Percentiles rank a stretch among this genome's conserved stretches.
Conservation (phyloP, 2,888 invertebrate genomes). For the Philereme transversata region DNA sequence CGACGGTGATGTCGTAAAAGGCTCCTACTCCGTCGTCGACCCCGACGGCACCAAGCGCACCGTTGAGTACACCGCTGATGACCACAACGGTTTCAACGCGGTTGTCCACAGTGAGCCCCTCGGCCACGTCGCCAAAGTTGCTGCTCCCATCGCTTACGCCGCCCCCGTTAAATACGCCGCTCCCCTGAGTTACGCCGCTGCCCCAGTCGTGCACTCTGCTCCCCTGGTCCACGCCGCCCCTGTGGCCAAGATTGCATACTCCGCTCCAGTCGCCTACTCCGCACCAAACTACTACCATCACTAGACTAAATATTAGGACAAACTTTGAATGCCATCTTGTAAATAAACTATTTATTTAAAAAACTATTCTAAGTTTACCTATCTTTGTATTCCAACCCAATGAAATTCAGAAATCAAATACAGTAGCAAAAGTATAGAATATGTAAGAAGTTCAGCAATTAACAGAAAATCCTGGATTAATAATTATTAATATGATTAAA, state of each 20-base stretch:
- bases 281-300: constrained; percentile 54
- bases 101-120: constrained; percentile 75
- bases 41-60: constrained; percentile 78
- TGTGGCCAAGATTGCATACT: constrained; percentile 41
- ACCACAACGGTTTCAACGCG: constrained; percentile 79
- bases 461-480: constrained; percentile 12
- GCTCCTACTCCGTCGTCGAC: constrained; percentile 77
- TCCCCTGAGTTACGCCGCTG: constrained; percentile 41
- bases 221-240: constrained; percentile 47
- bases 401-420: not conserved
- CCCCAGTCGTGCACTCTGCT: constrained; percentile 37
- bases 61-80: constrained; percentile 80
- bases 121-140: constrained; percentile 48
- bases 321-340: constrained; percentile 50
- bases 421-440: constrained; percentile 10
- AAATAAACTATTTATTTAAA: constrained; percentile 61
- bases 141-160: constrained; percentile 41
- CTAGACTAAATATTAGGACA: constrained; percentile 37
- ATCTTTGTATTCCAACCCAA: constrained; percentile 1
- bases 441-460: constrained; percentile 8
- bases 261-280: constrained; percentile 40
- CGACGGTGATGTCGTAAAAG: constrained; percentile 78
- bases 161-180: constrained; percentile 46
- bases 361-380: constrained; percentile 22
- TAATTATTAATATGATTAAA: constrained; percentile 45